Evolutionary conservation across 2,797 vertebrate species (phyloP).

Genomic region (Choloepus didactylus): DNA sequence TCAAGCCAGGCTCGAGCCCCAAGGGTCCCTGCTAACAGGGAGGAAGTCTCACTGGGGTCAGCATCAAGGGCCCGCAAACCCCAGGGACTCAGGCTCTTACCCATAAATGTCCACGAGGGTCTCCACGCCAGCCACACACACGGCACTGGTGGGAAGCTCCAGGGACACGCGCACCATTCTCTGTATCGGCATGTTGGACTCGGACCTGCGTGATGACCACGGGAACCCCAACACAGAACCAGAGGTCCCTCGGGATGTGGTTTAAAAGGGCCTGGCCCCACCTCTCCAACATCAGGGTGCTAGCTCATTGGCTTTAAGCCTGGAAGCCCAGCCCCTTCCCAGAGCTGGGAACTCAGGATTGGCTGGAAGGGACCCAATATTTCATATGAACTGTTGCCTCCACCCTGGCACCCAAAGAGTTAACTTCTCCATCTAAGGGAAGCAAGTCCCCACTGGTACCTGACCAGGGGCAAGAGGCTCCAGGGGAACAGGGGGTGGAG

Average conservation of each 20-base stretch:
- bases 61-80: background rate
- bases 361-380: background rate
- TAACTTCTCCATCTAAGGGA: conserved; percentile 38
- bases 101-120: conserved; percentile 86
- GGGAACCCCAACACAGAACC: conserved; percentile 8
- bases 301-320: conserved; percentile 75
- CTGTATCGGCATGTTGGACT: conserved; percentile 82
- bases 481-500: background rate
- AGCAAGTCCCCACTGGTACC: background rate
- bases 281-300: background rate
- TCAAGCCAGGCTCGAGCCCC: background rate
- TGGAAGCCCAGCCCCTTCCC: conserved; percentile 73
- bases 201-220: background rate
- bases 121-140: conserved; percentile 87
- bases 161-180: conserved; percentile 84
- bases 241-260: background rate
- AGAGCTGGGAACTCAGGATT: background rate
- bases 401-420: background rate
- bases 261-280: conserved; percentile 59
- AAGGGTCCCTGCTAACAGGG: background rate
- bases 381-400: conserved; percentile 65
- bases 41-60: background rate
- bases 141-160: conserved; percentile 82
- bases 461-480: background rate
- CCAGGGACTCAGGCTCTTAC: conserved; percentile 80